Conservation (phyloP, 2,113 vertebrate species). For the Anhinga rufa region DNA sequence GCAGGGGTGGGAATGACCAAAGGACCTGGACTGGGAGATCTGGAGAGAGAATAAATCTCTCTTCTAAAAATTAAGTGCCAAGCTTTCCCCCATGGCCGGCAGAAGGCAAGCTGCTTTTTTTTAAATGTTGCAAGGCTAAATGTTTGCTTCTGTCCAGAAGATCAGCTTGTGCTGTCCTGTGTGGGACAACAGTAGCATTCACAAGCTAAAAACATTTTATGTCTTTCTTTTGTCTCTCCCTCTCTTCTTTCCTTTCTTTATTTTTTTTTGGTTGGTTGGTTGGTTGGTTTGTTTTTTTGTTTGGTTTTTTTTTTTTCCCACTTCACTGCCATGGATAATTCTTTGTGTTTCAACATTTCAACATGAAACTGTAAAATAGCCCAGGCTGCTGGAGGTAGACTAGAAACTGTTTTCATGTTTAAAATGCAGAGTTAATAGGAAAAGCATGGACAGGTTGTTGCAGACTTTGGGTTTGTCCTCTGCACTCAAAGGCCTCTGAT, state of each 20-base stretch:
- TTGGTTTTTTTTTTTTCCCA: too few species aligned
- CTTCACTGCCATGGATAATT: background rate
- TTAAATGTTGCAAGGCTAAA: background rate
- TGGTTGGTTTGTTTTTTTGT: background rate
- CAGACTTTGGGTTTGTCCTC: background rate
- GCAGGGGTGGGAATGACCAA: fast-evolving
- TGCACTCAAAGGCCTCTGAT: background rate
- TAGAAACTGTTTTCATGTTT: background rate
- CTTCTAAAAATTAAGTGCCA: background rate
- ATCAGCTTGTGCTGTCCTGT: background rate
- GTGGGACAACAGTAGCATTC: background rate
- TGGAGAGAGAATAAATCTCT: background rate
- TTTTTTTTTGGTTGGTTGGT: background rate
- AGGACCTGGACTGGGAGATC: background rate
- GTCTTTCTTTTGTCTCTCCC: background rate
- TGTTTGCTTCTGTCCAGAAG: background rate
- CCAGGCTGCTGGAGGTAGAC: background rate
- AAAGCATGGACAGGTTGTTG: background rate
- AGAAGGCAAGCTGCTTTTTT: background rate
- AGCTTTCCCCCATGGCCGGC: background rate
- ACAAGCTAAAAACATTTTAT: background rate
- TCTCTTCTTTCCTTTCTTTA: background rate
- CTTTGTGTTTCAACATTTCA: background rate
- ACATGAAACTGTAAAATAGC: background rate
- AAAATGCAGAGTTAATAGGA: background rate